Evolutionary conservation across 2,888 invertebrate species (phyloP), one percentile per base, ranked within the genome.

Genomic region (Hemithea aestivaria): DNA sequence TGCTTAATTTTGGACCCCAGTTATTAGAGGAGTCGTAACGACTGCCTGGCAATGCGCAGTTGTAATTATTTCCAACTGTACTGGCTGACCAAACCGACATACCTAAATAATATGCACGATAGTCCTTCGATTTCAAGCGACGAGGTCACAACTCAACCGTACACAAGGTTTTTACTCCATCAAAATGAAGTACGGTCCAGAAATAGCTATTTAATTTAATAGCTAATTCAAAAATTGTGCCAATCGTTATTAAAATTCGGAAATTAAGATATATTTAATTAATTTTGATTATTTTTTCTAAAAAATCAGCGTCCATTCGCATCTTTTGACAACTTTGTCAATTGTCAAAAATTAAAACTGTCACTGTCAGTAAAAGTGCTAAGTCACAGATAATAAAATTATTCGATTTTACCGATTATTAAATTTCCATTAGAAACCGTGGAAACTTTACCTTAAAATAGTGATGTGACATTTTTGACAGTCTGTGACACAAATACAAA

Each of bases 11-110:
- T 55, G 85, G 76, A 68, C 83, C 84, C 84, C 87, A 85, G 62
- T 64, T 82, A 75, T 76, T 76, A 67, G 76, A 73, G 47, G 74
- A 70, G 63, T 69, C 67, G 73, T 73, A 75, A 62, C 83, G 80
- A 71, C 76, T 75, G 67, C 72, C 69, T 64, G 76, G 75, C 63
- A 76, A 71, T 62, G 69, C 73, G 66, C 66, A 71, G 64, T 74
- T 76, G 66, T 78, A 80, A 78, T 83, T 84, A 77, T 83, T 83
- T 66, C 83, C 91, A 76, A 89, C 88, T 62, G 90, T 88, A 73
- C 89, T 89, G 70, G 91, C 91, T 66, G 91, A 91, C 92, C 92
- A 92, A 79, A 92, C 89, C 85, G 92, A 92, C 92, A 90, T 90
- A 83, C 84, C 84, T 84, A 87, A 79, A 62, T 70, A 76, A 72